Percentiles rank a stretch among this genome's conserved stretches.
Evolutionary conservation across 2,888 invertebrate species (phyloP).

Genomic region (Thereva nobilitata): DNA sequence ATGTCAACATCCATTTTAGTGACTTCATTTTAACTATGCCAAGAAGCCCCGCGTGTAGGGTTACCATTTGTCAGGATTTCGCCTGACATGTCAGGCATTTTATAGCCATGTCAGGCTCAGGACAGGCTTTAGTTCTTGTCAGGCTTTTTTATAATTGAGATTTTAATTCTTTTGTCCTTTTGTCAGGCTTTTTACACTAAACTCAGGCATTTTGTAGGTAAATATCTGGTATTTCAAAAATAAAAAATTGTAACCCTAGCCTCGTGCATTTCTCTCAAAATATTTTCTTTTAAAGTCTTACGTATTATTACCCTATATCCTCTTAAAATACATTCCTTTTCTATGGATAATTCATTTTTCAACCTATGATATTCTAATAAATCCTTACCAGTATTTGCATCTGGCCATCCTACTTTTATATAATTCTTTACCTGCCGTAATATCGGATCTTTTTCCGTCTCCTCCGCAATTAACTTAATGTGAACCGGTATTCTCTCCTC

Average conservation of each 20-base stretch:
- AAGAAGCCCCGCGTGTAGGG: conserved; percentile 36
- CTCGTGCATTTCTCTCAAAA: conserved; percentile 40
- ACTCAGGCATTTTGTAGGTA: too few relatives aligned
- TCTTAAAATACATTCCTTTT: conserved; percentile 36
- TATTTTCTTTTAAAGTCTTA: conserved; percentile 26
- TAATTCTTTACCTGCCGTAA: not conserved
- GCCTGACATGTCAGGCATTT: too few relatives aligned
- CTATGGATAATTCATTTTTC: conserved; percentile 38
- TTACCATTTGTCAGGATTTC: too few relatives aligned
- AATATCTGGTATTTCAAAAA: too few relatives aligned
- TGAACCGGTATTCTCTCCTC: not conserved
- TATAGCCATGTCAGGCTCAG: too few relatives aligned
- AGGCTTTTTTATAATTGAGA: too few relatives aligned
- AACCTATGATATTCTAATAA: not conserved
- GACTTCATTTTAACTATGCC: conserved; percentile 43
- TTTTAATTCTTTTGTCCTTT: too few relatives aligned
- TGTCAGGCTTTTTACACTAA: too few relatives aligned
- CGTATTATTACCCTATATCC: conserved; percentile 34
- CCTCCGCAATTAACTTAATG: not conserved
- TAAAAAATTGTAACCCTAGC: too few relatives aligned
- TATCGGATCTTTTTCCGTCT: not conserved
- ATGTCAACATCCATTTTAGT: conserved; percentile 40
- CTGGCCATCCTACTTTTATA: not conserved
- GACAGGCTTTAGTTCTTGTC: too few relatives aligned
- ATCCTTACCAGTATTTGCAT: not conserved